These are phyloP conservation scores for Chrysina gloriosa DNA, from an alignment of 2,888 invertebrate genomes.

Conservation along the genomic window DNA sequence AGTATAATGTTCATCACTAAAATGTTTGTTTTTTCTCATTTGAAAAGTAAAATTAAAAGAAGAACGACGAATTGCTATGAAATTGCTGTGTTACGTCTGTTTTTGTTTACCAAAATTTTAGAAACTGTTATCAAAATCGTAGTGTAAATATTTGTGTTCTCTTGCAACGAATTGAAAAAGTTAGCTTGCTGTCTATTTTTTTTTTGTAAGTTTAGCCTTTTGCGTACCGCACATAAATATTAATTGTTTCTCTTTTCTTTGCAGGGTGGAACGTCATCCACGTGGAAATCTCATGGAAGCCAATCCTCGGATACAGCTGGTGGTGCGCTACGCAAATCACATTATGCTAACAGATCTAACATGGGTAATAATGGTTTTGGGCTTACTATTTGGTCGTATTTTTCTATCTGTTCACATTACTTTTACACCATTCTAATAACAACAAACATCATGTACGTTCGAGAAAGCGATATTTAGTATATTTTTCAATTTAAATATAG, in stretches of 20 bases:
- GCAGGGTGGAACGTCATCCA: constrained; percentile 61
- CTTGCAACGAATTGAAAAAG: neutral
- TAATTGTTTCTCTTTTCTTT: constrained; percentile 54
- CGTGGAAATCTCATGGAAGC: constrained; percentile 60
- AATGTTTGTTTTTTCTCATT: too few species aligned
- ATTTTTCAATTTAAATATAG: constrained; percentile 20
- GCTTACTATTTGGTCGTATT: constrained; percentile 52
- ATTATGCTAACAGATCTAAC: constrained; percentile 81
- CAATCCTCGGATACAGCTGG: constrained; percentile 67
- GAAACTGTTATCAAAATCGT: too few species aligned
- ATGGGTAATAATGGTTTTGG: constrained; percentile 67
- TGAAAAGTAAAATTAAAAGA: too few species aligned
- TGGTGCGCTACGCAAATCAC: constrained; percentile 82
- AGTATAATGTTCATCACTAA: too few species aligned
- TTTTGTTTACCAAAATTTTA: too few species aligned
- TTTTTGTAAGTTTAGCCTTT: too few species aligned
- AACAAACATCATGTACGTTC: constrained; percentile 14
- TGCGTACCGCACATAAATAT: neutral
- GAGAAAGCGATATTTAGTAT: constrained; percentile 2
- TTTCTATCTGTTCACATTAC: constrained; percentile 30
- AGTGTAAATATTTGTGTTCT: neutral
- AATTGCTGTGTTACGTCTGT: too few species aligned
- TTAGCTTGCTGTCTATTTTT: too few species aligned
- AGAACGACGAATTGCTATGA: too few species aligned
- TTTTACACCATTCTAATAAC: constrained; percentile 18